A percentile compares a stretch with the other conserved stretches of the same genome.
Conservation (phyloP, 2,113 vertebrate species). For the Ia io region DNA sequence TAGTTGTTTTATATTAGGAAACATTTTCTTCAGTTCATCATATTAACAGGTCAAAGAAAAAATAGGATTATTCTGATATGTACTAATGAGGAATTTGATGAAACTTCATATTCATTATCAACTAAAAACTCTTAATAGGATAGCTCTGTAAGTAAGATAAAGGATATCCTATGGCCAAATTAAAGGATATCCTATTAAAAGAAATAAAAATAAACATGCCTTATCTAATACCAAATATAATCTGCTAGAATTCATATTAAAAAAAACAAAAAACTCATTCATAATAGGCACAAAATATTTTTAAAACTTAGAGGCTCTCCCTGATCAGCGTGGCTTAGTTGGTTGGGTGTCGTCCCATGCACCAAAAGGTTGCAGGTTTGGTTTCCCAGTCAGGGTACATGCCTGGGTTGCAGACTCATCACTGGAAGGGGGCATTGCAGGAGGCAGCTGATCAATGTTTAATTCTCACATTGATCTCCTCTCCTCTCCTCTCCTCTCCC, state of each 20-base stretch:
- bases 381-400: too few species aligned
- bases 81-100: neutral
- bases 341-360: too few species aligned
- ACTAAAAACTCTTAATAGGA: neutral
- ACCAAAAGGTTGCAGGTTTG: too few species aligned
- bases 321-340: too few species aligned
- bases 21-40: neutral
- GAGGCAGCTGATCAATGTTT: too few species aligned
- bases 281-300: neutral
- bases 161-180: neutral
- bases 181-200: neutral
- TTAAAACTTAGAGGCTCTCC: neutral
- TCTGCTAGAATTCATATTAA: neutral
- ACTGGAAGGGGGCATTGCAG: too few species aligned
- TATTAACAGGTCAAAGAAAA: neutral
- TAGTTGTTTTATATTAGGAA: neutral
- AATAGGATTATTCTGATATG: neutral
- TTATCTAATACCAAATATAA: neutral
- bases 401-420: too few species aligned
- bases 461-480: too few species aligned
- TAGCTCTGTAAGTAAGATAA: neutral
- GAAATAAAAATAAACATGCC: too few species aligned
- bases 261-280: neutral
- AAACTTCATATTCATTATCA: neutral
- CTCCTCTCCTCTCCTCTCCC: too few species aligned